Base-by-base conservation (phyloP, 2,888 invertebrate genomes). In the Campaea margaritaria region DNA sequence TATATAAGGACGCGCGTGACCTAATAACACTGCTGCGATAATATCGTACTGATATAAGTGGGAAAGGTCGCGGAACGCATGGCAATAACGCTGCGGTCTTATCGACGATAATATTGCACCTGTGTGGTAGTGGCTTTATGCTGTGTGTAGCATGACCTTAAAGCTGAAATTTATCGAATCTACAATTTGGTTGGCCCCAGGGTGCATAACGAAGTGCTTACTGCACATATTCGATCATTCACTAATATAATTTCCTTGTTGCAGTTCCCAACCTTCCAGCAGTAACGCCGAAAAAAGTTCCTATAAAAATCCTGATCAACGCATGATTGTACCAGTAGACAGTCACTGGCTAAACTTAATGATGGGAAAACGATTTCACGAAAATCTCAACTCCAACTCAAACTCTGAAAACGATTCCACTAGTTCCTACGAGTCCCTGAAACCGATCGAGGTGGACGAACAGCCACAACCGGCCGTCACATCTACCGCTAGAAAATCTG, bases 391-490 rank as follows among this genome's bases (percentile, higher is more conserved):
- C 66, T 91, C 87, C 1, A 91, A 92, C 65, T 90, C 89, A 1
- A 90, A 91, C 73, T 92, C 92, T 10, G 93, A 93, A 76, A 93
- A 93, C 62, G 91, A 91, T 71, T 90, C 92, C 39, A 93, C 94
- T 44, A 94, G 94, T 84, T 93, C 93, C 71, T 93, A 89, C 64
- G 92, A 92, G 72, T 88, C 88, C 54, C 74, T 79, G 39, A 93
- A 91, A 71, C 82, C 77, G 14, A 81, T 75, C 11, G 91, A 92
- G 71, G 78, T 82, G 9, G 93, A 93, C 60, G 87, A 95, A 72
- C 95, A 94, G 47, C 93, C 94, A 41, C 95, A 95, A 13, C 95
- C 95, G 4, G 93, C 95, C 16, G 94, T 81, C 66, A 80, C 85
- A 42, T 85, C 86, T 70, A 82, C 84, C 66, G 78, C 82, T 72